Conservation (phyloP, 2,888 invertebrate genomes). For the Troides oblongomaculatus region DNA sequence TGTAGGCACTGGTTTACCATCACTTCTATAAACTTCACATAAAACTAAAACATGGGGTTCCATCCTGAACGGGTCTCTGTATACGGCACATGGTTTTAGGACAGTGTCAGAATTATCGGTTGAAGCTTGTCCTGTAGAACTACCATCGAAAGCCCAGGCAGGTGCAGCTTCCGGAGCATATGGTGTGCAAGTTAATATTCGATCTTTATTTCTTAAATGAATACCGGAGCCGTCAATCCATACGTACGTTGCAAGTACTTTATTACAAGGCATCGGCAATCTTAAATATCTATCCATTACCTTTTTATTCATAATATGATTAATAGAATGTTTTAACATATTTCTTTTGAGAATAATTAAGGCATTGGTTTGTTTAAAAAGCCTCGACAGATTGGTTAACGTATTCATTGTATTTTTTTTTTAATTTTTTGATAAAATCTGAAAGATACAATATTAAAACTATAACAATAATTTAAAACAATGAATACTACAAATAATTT, state of each 20-base stretch:
- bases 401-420: slow-evolving; percentile 32
- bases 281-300: slow-evolving; percentile 76
- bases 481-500: background rate
- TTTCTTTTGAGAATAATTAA: slow-evolving; percentile 42
- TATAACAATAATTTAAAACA: background rate
- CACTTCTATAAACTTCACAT: slow-evolving; percentile 88
- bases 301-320: slow-evolving; percentile 71
- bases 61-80: slow-evolving; percentile 92
- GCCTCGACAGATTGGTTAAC: slow-evolving; percentile 33
- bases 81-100: slow-evolving; percentile 92
- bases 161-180: slow-evolving; percentile 80
- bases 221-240: slow-evolving; percentile 91
- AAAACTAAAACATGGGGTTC: slow-evolving; percentile 93
- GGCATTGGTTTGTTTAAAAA: slow-evolving; percentile 30
- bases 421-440: background rate
- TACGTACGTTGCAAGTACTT: slow-evolving; percentile 84
- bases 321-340: slow-evolving; percentile 64
- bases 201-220: slow-evolving; percentile 84
- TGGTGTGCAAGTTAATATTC: slow-evolving; percentile 83
- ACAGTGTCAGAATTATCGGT: slow-evolving; percentile 93
- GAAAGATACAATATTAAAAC: background rate
- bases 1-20: slow-evolving; percentile 84
- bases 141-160: slow-evolving; percentile 95
- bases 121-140: slow-evolving; percentile 92
- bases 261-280: slow-evolving; percentile 80